Evolutionary conservation across 2,888 invertebrate species (phyloP).

Genomic region (Chouioia cunea): DNA sequence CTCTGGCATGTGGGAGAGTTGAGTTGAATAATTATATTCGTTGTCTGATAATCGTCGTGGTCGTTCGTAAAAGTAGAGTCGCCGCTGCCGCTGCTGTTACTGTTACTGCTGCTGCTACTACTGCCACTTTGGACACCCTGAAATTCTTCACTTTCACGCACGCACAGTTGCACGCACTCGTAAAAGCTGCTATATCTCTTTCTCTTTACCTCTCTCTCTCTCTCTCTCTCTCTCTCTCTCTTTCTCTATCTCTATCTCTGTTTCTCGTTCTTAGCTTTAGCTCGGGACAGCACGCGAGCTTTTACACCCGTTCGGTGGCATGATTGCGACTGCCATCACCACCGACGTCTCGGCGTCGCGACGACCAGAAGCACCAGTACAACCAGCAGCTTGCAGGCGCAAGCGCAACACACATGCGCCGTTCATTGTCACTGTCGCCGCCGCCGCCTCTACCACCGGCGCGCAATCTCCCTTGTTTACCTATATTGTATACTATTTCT

Average conservation of each 20-base stretch:
- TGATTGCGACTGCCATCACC: conserved; percentile 64
- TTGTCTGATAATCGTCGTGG: no score
- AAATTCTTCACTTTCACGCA: no score
- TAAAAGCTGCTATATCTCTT: neutral
- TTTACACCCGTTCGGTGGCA: conserved; percentile 66
- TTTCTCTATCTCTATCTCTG: conserved; percentile 2
- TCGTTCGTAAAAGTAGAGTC: no score
- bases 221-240: conserved; percentile 47
- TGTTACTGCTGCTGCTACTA: no score
- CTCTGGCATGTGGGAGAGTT: no score
- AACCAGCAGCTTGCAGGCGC: neutral
- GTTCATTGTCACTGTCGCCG: conserved; percentile 46
- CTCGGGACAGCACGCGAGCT: conserved; percentile 51
- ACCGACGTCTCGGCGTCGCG: conserved; percentile 59
- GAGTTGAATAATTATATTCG: no score
- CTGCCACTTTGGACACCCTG: no score
- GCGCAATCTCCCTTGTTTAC: conserved; percentile 11
- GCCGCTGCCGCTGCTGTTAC: no score
- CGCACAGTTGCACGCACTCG: no score
- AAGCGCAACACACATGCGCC: conserved; percentile 57
- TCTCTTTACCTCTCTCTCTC: conserved; percentile 19
- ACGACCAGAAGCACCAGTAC: conserved; percentile 54
- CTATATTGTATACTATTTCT: no score
- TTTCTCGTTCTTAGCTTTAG: conserved; percentile 7
- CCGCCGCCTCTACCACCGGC: conserved; percentile 41